phyloP scores from a whole-genome alignment of 2,888 invertebrate genomes.

The Erpobdella octoculata region DNA sequence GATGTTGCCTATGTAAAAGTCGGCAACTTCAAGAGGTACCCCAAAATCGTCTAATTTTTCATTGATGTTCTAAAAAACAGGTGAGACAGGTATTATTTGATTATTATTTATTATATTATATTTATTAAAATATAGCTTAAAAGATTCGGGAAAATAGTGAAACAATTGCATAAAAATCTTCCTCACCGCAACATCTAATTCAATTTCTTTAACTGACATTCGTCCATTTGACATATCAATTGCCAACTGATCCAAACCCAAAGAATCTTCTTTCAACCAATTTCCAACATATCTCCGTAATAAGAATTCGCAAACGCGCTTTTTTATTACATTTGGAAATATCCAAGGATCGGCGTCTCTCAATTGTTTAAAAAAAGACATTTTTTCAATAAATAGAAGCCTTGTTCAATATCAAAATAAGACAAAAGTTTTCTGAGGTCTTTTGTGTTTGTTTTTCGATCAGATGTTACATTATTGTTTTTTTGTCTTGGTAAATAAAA shows the following conservation, averaged over 20 bases:
- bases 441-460: no score
- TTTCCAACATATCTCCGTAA: constrained; percentile 13
- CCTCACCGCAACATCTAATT: constrained; percentile 22
- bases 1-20: constrained; percentile 16
- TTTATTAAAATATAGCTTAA: not conserved
- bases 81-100: no score
- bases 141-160: not conserved
- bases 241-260: constrained; percentile 19
- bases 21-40: constrained; percentile 12
- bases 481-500: no score
- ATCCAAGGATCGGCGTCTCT: constrained; percentile 6
- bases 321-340: constrained; percentile 17
- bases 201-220: constrained; percentile 8
- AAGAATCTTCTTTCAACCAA: constrained; percentile 20
- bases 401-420: no score
- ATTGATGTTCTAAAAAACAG: constrained; percentile 15
- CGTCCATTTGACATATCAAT: constrained; percentile 24
- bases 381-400: no score
- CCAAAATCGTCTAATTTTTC: constrained; percentile 3
- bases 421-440: no score
- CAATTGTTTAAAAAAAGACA: no score
- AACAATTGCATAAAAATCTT: not conserved
- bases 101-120: no score
- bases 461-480: no score
- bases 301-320: constrained; percentile 14